These are phyloP conservation scores for Eupithecia subfuscata DNA, from an alignment of 2,888 invertebrate species.

Conservation along the genomic window DNA sequence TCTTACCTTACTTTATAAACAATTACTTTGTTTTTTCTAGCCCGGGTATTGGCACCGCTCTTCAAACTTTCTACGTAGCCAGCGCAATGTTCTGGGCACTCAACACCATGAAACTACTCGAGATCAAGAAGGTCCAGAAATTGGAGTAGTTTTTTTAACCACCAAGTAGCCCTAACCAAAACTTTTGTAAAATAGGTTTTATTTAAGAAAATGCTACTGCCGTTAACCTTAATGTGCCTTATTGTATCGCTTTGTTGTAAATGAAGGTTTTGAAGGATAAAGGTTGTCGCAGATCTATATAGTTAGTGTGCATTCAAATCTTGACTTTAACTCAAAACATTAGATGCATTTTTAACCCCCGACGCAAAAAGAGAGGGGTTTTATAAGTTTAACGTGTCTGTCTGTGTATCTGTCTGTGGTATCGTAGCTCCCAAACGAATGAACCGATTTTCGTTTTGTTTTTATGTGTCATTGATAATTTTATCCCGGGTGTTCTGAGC, in stretches of 20 bases:
- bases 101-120: constrained; percentile 83
- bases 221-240: constrained; percentile 35
- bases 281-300: no score
- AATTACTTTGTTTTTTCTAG: constrained; percentile 39
- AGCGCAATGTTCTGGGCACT: constrained; percentile 87
- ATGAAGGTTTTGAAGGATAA: constrained; percentile 8
- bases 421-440: no score
- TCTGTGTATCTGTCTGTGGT: no score
- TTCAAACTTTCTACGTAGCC: constrained; percentile 84
- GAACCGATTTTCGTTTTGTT: no score
- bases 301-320: no score
- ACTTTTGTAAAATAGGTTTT: constrained; percentile 9
- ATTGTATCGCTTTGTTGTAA: constrained; percentile 5
- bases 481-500: no score
- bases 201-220: constrained; percentile 23
- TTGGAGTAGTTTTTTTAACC: constrained; percentile 48
- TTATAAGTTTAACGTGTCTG: no score
- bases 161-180: background rate
- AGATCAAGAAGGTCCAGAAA: constrained; percentile 76
- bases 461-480: no score
- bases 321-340: no score
- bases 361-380: no score
- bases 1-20: background rate
- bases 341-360: no score
- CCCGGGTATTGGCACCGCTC: constrained; percentile 66